A percentile compares a stretch with the other conserved stretches of the same genome.
Evolutionary conservation across 2,113 vertebrate genomes (phyloP).

Genomic region (Aegithalos caudatus): DNA sequence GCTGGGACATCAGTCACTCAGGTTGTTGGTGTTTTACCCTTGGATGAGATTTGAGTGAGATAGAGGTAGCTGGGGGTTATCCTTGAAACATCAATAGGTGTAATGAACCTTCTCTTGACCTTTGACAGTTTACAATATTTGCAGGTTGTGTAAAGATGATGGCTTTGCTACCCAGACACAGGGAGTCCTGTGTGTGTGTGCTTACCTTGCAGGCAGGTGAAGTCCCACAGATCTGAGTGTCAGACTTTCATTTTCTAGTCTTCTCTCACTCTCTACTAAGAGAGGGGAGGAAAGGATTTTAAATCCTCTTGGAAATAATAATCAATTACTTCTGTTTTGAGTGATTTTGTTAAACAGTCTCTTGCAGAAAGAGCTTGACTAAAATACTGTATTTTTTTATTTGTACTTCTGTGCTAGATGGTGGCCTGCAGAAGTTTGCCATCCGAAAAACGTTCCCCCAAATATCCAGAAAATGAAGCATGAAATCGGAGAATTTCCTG

Average conservation of each 20-base stretch:
- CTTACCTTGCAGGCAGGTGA: background rate
- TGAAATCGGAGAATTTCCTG: conserved; percentile 96
- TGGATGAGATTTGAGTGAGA: background rate
- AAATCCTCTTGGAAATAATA: background rate
- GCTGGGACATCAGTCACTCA: background rate
- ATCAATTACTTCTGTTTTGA: background rate
- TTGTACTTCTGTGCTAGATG: conserved; percentile 82
- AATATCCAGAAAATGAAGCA: conserved; percentile 99
- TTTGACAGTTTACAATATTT: background rate
- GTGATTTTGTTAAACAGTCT: background rate
- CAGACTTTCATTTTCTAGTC: background rate
- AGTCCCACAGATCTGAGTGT: background rate
- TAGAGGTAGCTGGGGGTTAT: background rate
- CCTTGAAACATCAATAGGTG: background rate
- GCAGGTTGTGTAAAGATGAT: background rate
- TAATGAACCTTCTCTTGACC: background rate
- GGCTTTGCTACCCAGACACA: background rate
- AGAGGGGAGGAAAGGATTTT: background rate
- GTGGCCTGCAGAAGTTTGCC: conserved; percentile 98
- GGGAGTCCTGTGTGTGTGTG: background rate
- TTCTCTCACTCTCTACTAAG: background rate
- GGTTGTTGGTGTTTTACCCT: background rate
- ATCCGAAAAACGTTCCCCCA: conserved; percentile 92
- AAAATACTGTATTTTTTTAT: conserved; percentile 54
- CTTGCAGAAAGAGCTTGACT: conserved; percentile 4